phyloP scores from a whole-genome alignment of 1,140 invertebrate genomes.

The Diachasmimorpha longicaudata region DNA sequence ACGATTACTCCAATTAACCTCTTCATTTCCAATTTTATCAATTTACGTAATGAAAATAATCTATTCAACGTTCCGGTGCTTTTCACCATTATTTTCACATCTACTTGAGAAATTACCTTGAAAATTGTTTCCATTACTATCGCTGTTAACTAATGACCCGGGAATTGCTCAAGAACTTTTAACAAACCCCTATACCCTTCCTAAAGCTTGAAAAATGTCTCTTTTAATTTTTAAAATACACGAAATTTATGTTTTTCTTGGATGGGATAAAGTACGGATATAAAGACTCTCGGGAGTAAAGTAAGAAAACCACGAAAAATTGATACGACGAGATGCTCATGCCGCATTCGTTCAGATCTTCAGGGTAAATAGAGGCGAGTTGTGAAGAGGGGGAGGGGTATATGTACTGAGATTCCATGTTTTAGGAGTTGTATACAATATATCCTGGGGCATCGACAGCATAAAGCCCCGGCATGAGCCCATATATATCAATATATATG shows the following conservation, averaged over 20 bases:
- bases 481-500: background rate
- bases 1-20: too few relatives aligned
- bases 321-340: constrained; percentile 14
- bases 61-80: too few relatives aligned
- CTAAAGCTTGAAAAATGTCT: background rate
- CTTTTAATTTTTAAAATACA: background rate
- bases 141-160: background rate
- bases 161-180: background rate
- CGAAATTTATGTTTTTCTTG: constrained; percentile 1
- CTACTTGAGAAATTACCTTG: too few relatives aligned
- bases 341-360: background rate
- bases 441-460: constrained; percentile 1
- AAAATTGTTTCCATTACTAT: background rate
- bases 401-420: background rate
- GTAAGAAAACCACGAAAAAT: constrained; percentile 26
- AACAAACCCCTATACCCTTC: background rate
- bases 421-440: constrained; percentile 7
- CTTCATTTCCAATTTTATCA: too few relatives aligned
- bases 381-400: background rate
- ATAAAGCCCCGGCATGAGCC: background rate
- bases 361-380: background rate
- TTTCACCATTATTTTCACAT: too few relatives aligned
- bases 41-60: background rate
- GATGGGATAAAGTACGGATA: constrained; percentile 3
- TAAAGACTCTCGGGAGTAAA: constrained; percentile 11